Conservation (phyloP, 2,113 vertebrate species). For the Albula glossodonta region DNA sequence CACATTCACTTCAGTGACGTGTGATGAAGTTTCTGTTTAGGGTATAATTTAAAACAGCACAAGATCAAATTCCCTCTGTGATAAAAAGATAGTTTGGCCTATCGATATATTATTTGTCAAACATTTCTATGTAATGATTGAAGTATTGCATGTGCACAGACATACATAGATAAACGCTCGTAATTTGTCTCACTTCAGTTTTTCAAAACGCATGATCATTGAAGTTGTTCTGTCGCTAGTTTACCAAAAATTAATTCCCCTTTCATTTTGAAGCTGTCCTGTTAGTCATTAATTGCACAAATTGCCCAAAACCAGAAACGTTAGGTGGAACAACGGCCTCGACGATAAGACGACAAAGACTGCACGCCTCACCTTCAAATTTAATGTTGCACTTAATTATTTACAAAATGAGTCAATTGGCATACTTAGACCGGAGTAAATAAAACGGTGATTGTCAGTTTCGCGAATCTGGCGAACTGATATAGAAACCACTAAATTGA, state of each 20-base stretch:
- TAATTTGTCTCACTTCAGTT: background rate
- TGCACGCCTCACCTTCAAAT: background rate
- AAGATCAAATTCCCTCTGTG: background rate
- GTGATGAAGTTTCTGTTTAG: background rate
- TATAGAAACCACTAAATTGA: no score
- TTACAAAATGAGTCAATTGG: background rate
- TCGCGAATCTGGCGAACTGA: no score
- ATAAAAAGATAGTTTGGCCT: background rate
- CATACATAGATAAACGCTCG: background rate
- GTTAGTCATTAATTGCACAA: no score
- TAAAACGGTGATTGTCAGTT: background rate
- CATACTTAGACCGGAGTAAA: background rate
- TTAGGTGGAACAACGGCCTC: background rate
- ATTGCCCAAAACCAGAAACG: background rate
- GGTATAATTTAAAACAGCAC: background rate
- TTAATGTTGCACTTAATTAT: slow-evolving; percentile 12
- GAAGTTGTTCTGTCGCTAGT: background rate
- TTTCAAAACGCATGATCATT: background rate
- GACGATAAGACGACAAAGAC: background rate
- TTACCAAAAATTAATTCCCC: slow-evolving; percentile 5
- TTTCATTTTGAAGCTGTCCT: no score
- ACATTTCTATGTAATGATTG: background rate
- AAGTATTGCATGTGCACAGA: background rate
- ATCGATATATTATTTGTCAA: background rate
- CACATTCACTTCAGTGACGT: background rate